A percentile compares a stretch with the other conserved stretches of the same genome.
phyloP scores from a whole-genome alignment of 2,888 invertebrate species.

The Argynnis bischoffii region DNA sequence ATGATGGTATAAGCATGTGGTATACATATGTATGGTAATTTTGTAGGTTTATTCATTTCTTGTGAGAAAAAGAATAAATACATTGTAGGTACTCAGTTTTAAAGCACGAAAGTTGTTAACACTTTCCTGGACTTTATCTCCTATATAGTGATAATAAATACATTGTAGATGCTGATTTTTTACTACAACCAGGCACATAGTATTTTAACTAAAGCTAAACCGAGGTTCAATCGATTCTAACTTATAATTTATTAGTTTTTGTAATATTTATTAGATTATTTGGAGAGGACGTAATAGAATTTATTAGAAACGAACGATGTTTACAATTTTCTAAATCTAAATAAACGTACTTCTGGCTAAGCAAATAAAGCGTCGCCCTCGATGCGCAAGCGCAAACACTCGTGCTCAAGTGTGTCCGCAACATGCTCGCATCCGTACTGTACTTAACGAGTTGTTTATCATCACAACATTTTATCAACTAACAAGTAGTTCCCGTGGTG shows the following conservation, averaged over 20 bases:
- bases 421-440: constrained; percentile 40
- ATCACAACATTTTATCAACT: constrained; percentile 61
- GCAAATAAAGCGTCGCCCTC: constrained; percentile 32
- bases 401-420: constrained; percentile 36
- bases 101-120: too few species aligned
- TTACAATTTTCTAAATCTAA: constrained; percentile 7
- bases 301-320: neutral
- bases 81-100: too few species aligned
- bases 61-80: too few species aligned
- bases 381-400: constrained; percentile 39
- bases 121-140: too few species aligned
- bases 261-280: too few species aligned
- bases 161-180: neutral
- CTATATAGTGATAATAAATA: too few species aligned
- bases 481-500: constrained; percentile 48
- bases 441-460: constrained; percentile 62
- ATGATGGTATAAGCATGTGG: too few species aligned
- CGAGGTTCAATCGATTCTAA: too few species aligned
- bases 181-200: neutral
- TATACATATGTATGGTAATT: too few species aligned
- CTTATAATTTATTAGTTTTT: too few species aligned
- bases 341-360: constrained; percentile 18
- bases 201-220: neutral
- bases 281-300: neutral
- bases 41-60: too few species aligned